Evolutionary conservation across 2,888 invertebrate species (phyloP).

Genomic region (Cantharis lateralis): DNA sequence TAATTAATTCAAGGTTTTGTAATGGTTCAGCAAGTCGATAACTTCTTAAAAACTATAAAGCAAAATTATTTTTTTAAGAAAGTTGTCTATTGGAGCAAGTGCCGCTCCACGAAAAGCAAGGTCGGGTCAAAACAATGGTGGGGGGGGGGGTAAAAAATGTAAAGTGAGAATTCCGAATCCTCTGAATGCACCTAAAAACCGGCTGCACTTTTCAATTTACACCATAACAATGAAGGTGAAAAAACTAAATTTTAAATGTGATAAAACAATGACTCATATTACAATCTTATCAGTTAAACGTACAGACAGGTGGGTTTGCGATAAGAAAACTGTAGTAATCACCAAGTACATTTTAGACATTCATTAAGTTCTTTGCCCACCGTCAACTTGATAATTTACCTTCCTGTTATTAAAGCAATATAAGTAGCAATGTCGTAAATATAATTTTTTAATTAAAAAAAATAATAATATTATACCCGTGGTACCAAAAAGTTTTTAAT

Average conservation of each 20-base stretch:
- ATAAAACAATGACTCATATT: background rate
- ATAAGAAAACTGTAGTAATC: background rate
- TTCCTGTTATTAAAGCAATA: background rate
- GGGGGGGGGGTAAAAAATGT: background rate
- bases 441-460: background rate
- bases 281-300: background rate
- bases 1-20: background rate
- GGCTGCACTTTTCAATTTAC: background rate
- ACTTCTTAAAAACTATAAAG: background rate
- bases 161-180: too few species aligned
- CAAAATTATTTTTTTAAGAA: background rate
- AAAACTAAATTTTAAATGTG: background rate
- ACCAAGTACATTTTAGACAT: background rate
- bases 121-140: background rate
- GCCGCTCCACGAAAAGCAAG: background rate
- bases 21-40: background rate
- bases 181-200: too few species aligned
- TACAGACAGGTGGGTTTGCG: background rate
- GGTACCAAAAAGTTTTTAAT: background rate
- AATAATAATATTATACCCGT: background rate
- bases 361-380: background rate
- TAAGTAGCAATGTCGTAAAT: background rate
- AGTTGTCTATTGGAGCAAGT: background rate
- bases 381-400: background rate
- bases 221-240: background rate